Percentiles rank a stretch among this genome's conserved stretches.
These are phyloP conservation scores for Malthinus seriepunctatus DNA, from an alignment of 2,888 invertebrate species.

Conservation along the genomic window DNA sequence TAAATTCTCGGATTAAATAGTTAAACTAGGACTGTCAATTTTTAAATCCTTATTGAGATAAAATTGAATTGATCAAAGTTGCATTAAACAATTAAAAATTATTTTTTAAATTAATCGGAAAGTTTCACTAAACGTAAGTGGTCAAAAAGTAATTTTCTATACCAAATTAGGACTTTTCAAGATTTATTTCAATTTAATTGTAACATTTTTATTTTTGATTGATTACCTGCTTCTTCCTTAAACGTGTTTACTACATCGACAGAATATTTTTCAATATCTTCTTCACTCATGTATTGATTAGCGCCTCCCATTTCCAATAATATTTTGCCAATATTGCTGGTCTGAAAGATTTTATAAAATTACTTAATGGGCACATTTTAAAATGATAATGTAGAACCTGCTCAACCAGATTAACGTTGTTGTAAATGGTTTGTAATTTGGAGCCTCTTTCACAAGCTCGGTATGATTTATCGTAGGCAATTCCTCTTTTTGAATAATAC, in stretches of 20 bases:
- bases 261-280: slow-evolving; percentile 57
- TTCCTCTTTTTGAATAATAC: slow-evolving; percentile 68
- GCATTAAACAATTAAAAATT: too few species aligned
- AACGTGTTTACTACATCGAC: slow-evolving; percentile 58
- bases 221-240: slow-evolving; percentile 55
- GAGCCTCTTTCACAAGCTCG: slow-evolving; percentile 62
- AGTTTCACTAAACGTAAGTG: too few species aligned
- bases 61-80: too few species aligned
- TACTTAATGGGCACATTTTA: slow-evolving; percentile 29
- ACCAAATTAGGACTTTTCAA: neutral
- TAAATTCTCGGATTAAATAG: too few species aligned
- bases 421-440: slow-evolving; percentile 55
- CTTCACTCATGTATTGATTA: slow-evolving; percentile 40
- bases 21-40: too few species aligned
- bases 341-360: slow-evolving; percentile 36
- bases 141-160: too few species aligned
- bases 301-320: slow-evolving; percentile 43
- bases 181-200: neutral
- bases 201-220: slow-evolving; percentile 23
- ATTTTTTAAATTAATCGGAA: too few species aligned
- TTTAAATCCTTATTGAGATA: too few species aligned
- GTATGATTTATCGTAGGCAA: slow-evolving; percentile 60
- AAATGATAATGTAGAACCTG: slow-evolving; percentile 45
- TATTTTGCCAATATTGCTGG: slow-evolving; percentile 46
- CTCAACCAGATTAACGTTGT: slow-evolving; percentile 50